Base-by-base conservation (phyloP, 2,888 invertebrate genomes). In the Quadroppia sp. region DNA sequence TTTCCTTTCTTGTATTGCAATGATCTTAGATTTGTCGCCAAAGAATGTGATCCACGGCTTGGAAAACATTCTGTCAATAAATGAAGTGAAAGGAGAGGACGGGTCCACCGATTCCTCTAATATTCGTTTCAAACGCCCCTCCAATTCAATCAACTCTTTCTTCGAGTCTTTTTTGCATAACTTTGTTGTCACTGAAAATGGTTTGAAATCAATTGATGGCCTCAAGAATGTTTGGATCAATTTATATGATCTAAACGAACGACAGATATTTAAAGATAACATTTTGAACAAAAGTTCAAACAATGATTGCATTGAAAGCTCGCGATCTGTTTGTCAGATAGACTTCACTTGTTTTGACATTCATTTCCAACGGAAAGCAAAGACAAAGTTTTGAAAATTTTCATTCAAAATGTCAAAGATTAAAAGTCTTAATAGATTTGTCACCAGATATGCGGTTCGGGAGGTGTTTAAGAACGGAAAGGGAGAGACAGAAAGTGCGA, bases 391-490 rank as follows among this genome's bases (percentile, higher is more conserved):
- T n/a, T n/a, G 48, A n/a, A n/a, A n/a, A n/a, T n/a, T n/a, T n/a
- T n/a, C n/a, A n/a, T 50, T n/a, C 20, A 23, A 56, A 28, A 64
- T 64, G 61, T 11, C 36, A 2, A 64, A 64, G n/a, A 15, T 17
- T 4, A 2, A 7, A 28, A 67, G 69, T 69, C 7, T 15, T 7
- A 69, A 69, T 23, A 40, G 25, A 69, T 69, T 45, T 45, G 45
- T 69, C 1, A 28, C 23, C n/a, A 9, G 69, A 45, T 69, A 69
- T 69, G 69, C 69, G 17, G 45, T 69, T 13, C 69, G 69, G 7
- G 25, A 69, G 3, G 25, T 25, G 1, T 69, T 45, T 17, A 69
- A 69, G 69, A 69, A 69, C 9, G 23, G 11, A 28, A 69, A 45
- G 36, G 69, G 69, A 69, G 40, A 42, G 69, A 25, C 25, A 4